Evolutionary conservation across 2,888 invertebrate genomes (phyloP), one percentile per base, ranked within the genome.

Genomic region (Uloborus plumipes): DNA sequence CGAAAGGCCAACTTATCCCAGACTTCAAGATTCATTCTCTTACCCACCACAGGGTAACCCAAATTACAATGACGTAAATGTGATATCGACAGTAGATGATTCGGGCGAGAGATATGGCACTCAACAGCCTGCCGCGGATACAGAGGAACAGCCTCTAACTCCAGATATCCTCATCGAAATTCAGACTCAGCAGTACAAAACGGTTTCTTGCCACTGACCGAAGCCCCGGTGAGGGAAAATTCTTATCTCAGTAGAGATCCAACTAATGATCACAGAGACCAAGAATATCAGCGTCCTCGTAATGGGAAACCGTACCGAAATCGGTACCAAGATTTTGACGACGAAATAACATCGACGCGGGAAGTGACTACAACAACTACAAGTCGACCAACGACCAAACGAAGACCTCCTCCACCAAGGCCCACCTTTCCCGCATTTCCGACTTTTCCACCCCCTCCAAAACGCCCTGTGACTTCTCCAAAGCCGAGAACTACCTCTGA

Each of bases 351-450:
- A 26, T 64, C 74, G 14, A 79, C 67, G 16, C 59, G 18, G 22
- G 53, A n/a, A 49, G n/a, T 16, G 9, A 16, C 13, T 13, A n/a
- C 66, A 2, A 53, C 53, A 6, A n/a, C 66, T 14, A 53, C 53
- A 6, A 2, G 50, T 7, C 50, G 66, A n/a, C 51, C 80, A 22
- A 69, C 72, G 7, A 55, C 59, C 3, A 77, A 72, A 49, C 71
- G 59, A 13, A 77, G 61, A 20, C 82, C 76, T 14, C 72, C 65
- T 14, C 82, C 82, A 0, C 81, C 81, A n/a, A 76, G 62, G 50
- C 82, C 82, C 9, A 83, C 82, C n/a, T 83, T 83, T 39, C 82
- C 82, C 16, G 22, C 82, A 39, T 83, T 83, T 73, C 82, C 82
- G 3, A 83, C 82, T 15, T 83, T 83, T 18, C 82, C 82, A 15